Evolutionary conservation across 2,797 vertebrate genomes (phyloP), one percentile per base, ranked within the genome.

Genomic region (Lagorchestes hirsutus): DNA sequence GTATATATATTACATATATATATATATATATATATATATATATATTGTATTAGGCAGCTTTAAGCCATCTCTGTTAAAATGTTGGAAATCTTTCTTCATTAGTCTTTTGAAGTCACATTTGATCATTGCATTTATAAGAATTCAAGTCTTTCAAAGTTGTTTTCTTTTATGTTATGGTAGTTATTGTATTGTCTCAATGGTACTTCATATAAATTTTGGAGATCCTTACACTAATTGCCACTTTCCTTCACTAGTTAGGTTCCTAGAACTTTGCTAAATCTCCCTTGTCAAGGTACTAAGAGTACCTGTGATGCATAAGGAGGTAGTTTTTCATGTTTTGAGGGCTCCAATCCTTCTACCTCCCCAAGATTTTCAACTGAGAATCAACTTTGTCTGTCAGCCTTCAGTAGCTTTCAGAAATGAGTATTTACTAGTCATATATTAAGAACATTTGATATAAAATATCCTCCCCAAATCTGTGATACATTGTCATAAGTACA

Each of bases 201-300:
- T 55, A 92, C 50, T 96, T 56, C 92, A 46, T 4, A 93, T 28
- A 94, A 93, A 96, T 92, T 0, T 34, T 95, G 50, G 12, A 97
- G 95, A 97, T 92, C 6, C 67, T 18, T 74, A 40, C 22, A 40
- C 16, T 18, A 74, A 74, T 74, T 22, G 5, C n/a, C 14, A 74
- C 16, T 22, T 16, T 74, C 67, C 14, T 6, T 18, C 5, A 40
- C 6, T 74, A 13, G 29, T 59, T 29, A 67, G 62, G 16, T 74
- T 74, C 67, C 67, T 22, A 22, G 67, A 74, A 74, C 67, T 74
- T 40, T 74, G 67, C 16, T 74, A 74, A 74, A 74, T 74, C 67
- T 74, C 2, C n/a, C 5, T 5, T 16, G 0, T 40, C 13, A 40
- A 1, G 34, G 14, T n/a, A 67, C 13, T 67, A 18, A 67, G 34